Percentiles rank a stretch among this genome's conserved stretches.
Evolutionary conservation across 2,797 vertebrate species (phyloP).

Genomic region (Microctenopoma stevenorrisi): DNA sequence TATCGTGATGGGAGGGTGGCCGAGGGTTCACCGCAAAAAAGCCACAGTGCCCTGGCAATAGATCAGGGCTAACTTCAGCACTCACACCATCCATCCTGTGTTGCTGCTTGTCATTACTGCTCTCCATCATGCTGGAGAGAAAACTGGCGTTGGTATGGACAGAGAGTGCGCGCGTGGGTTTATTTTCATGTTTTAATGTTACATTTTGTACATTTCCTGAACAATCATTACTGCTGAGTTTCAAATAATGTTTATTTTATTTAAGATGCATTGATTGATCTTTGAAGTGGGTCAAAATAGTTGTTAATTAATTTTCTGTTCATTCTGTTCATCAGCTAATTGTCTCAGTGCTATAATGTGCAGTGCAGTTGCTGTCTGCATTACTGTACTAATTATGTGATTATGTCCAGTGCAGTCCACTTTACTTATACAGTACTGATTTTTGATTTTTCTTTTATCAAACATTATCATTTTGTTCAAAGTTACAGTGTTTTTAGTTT

Average conservation of each 20-base stretch:
- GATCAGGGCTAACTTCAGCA: constrained; percentile 31
- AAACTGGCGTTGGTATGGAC: constrained; percentile 2
- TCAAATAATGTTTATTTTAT: too few relatives aligned
- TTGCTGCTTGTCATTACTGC: constrained; percentile 16
- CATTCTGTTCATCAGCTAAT: neutral
- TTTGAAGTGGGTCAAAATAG: too few relatives aligned
- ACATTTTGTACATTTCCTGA: neutral
- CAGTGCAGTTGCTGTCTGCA: neutral
- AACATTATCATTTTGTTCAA: too few relatives aligned
- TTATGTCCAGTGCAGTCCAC: neutral
- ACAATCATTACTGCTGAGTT: neutral
- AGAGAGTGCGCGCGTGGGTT: neutral
- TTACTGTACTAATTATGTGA: constrained; percentile 2
- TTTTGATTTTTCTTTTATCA: too few relatives aligned
- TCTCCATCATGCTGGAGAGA: constrained; percentile 11
- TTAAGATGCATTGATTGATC: too few relatives aligned
- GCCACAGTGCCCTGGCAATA: constrained; percentile 2
- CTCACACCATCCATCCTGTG: constrained; percentile 38
- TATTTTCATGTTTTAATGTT: neutral
- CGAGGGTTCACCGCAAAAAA: constrained; percentile 28
- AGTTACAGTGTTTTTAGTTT: too few relatives aligned
- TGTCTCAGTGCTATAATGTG: neutral
- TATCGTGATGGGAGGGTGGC: neutral
- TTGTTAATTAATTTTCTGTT: neutral
- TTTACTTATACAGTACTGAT: too few relatives aligned